Percentiles rank a stretch among this genome's conserved stretches.
These are phyloP conservation scores for Bellardia bayeri DNA, from an alignment of 2,888 invertebrate species.

Conservation along the genomic window DNA sequence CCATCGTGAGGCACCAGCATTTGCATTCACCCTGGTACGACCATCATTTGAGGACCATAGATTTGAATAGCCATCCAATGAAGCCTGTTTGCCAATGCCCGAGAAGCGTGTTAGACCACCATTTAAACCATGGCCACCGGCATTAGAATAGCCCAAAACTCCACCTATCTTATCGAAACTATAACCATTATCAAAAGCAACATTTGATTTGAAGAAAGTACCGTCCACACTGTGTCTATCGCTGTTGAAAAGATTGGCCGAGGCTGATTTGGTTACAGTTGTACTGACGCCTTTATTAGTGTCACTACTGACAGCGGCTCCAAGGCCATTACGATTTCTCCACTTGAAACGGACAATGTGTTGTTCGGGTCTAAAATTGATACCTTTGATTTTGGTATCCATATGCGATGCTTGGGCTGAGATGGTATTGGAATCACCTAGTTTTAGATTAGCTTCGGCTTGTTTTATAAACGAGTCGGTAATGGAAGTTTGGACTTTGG, in stretches of 20 bases:
- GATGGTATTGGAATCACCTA: neutral
- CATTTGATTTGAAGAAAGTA: constrained; percentile 28
- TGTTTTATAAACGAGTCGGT: neutral
- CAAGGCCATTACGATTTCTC: constrained; percentile 31
- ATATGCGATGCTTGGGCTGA: constrained; percentile 23
- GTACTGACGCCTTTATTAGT: constrained; percentile 49
- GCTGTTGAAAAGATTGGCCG: constrained; percentile 26
- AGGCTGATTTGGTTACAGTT: constrained; percentile 40
- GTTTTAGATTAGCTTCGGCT: constrained; percentile 21
- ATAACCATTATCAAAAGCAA: constrained; percentile 40
- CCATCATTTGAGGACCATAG: constrained; percentile 51
- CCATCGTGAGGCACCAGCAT: constrained; percentile 32
- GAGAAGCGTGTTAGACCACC: constrained; percentile 33
- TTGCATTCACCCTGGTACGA: constrained; percentile 28
- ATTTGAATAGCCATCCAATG: constrained; percentile 16
- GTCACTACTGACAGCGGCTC: constrained; percentile 37
- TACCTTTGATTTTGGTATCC: constrained; percentile 20
- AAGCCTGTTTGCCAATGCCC: constrained; percentile 47
- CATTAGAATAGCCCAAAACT: constrained; percentile 28
- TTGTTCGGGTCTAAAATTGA: constrained; percentile 23
- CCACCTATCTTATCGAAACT: constrained; percentile 44
- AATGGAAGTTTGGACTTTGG: neutral
- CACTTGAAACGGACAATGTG: constrained; percentile 16
- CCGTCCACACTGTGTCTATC: constrained; percentile 41
- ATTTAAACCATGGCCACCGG: constrained; percentile 44